These are phyloP conservation scores for Pristis pectinata DNA, from an alignment of 2,797 vertebrate genomes.

Conservation along the genomic window DNA sequence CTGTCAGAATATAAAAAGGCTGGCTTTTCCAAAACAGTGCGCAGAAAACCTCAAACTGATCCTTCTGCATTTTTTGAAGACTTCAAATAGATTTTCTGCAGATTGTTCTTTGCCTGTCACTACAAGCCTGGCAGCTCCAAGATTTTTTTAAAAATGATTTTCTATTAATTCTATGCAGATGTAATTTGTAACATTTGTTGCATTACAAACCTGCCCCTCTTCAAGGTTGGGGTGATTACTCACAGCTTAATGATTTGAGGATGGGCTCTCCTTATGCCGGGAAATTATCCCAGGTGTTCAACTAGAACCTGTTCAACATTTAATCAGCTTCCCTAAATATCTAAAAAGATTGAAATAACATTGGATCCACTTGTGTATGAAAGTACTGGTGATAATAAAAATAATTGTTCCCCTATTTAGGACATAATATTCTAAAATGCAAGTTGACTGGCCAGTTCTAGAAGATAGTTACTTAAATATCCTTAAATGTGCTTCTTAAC, in stretches of 20 bases:
- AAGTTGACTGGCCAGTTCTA: not conserved
- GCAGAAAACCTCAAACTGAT: too few relatives aligned
- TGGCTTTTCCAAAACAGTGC: not conserved
- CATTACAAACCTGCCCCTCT: not conserved
- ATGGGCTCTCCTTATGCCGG: not conserved
- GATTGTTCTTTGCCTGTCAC: not conserved
- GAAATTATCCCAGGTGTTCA: not conserved
- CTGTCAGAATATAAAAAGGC: not conserved
- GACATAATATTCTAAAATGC: not conserved
- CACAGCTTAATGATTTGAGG: not conserved
- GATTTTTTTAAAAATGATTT: not conserved
- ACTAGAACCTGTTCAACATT: not conserved
- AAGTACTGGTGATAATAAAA: slow-evolving; percentile 12
- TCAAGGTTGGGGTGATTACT: not conserved
- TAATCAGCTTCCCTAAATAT: not conserved
- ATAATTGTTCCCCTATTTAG: not conserved
- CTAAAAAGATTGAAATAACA: not conserved
- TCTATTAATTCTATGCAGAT: not conserved
- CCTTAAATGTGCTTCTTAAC: not conserved
- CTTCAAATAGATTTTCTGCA: not conserved
- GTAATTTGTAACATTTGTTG: not conserved
- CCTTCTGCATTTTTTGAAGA: not conserved
- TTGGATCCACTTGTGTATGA: not conserved
- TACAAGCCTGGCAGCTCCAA: not conserved
- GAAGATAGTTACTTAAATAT: not conserved